Evolutionary conservation across 1,140 invertebrate species (phyloP).

Genomic region (Tigriopus japonicus): DNA sequence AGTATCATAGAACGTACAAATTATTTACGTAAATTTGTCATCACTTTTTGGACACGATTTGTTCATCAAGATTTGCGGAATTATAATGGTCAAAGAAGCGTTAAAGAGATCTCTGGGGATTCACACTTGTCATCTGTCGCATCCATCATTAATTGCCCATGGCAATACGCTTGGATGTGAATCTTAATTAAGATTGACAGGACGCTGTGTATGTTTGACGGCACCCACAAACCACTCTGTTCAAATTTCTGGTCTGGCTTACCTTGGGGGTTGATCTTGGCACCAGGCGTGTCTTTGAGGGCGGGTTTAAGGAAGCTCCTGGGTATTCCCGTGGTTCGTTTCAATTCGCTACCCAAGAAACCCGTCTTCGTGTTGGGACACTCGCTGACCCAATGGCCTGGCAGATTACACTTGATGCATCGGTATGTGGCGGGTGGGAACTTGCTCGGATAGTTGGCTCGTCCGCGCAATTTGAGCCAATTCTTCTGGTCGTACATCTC

Average conservation of each 20-base stretch:
- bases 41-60: too few species aligned
- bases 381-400: slow-evolving; percentile 86
- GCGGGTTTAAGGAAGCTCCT: slow-evolving; percentile 83
- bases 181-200: too few species aligned
- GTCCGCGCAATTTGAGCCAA: slow-evolving; percentile 47
- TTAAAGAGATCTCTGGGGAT: too few species aligned
- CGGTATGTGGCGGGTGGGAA: slow-evolving; percentile 69
- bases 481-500: slow-evolving; percentile 89
- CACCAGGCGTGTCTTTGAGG: slow-evolving; percentile 66
- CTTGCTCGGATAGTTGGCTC: slow-evolving; percentile 61
- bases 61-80: too few species aligned
- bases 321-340: slow-evolving; percentile 90
- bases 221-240: too few species aligned
- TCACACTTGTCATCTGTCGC: too few species aligned
- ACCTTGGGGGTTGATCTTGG: slow-evolving; percentile 58
- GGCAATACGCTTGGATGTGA: too few species aligned
- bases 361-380: slow-evolving; percentile 42
- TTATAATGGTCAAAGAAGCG: too few species aligned
- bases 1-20: too few species aligned
- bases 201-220: too few species aligned
- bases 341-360: slow-evolving; percentile 40
- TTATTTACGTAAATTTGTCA: too few species aligned
- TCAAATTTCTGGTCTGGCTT: neutral
- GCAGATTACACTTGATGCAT: slow-evolving; percentile 75
- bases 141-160: too few species aligned